Conservation (phyloP, 1,140 invertebrate genomes). For the Drosophila rhopaloa region DNA sequence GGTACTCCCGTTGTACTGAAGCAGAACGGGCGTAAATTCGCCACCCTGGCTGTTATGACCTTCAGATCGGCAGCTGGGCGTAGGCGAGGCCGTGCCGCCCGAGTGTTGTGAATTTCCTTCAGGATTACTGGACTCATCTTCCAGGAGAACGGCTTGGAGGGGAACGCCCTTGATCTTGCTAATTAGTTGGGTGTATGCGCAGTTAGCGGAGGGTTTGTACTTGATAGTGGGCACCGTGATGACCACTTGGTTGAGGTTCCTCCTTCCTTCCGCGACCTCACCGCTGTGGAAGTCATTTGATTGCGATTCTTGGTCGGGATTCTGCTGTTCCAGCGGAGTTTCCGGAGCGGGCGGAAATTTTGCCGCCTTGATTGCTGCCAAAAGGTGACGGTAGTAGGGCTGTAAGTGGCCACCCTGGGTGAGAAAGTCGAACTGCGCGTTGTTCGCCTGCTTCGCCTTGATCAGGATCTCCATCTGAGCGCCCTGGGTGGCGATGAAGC, state of each 20-base stretch:
- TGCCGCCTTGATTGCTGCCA: slow-evolving; percentile 92
- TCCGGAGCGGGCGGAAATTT: slow-evolving; percentile 87
- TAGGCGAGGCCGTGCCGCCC: slow-evolving; percentile 62
- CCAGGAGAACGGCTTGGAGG: slow-evolving; percentile 80
- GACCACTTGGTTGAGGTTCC: slow-evolving; percentile 36
- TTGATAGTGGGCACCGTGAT: slow-evolving; percentile 86
- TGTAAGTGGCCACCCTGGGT: slow-evolving; percentile 93
- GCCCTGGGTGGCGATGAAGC: slow-evolving; percentile 96
- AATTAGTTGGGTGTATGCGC: slow-evolving; percentile 93
- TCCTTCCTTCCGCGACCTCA: not conserved
- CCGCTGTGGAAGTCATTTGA: slow-evolving; percentile 29
- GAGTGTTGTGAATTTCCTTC: slow-evolving; percentile 59
- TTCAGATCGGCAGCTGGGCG: slow-evolving; percentile 63
- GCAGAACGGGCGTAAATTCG: slow-evolving; percentile 70
- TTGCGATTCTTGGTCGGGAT: slow-evolving; percentile 3
- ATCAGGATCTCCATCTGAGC: slow-evolving; percentile 99
- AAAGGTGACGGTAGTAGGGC: slow-evolving; percentile 95
- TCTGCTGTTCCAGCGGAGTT: slow-evolving; percentile 61
- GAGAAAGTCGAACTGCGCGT: slow-evolving; percentile 97
- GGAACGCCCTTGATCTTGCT: slow-evolving; percentile 92
- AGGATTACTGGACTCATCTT: slow-evolving; percentile 58
- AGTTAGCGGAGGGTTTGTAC: slow-evolving; percentile 92
- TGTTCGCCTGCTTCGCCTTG: slow-evolving; percentile 97
- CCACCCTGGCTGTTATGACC: slow-evolving; percentile 57
- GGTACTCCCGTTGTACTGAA: slow-evolving; percentile 78